Percentiles rank a stretch among this genome's conserved stretches.
These are phyloP conservation scores for Potamarius usumacintae DNA, from an alignment of 2,113 vertebrate species.

Conservation along the genomic window DNA sequence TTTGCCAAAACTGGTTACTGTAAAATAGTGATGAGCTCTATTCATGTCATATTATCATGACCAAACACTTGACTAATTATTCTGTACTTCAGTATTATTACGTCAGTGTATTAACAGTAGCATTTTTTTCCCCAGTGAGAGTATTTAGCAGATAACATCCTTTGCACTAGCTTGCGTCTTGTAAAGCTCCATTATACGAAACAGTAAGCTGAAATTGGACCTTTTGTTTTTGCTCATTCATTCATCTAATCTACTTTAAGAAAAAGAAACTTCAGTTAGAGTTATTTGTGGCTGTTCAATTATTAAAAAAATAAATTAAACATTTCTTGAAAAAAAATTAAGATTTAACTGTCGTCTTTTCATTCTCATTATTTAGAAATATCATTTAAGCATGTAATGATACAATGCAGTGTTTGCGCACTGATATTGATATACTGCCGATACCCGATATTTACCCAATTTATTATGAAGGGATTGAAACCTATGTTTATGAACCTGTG, in stretches of 20 bases:
- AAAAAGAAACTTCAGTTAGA: background rate
- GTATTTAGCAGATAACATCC: slow-evolving; percentile 60
- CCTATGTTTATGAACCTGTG: background rate
- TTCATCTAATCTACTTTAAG: background rate
- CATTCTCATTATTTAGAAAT: background rate
- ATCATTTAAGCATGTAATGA: background rate
- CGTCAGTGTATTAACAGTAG: slow-evolving; percentile 66
- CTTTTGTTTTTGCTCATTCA: background rate
- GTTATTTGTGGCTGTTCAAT: background rate
- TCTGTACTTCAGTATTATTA: slow-evolving; percentile 37
- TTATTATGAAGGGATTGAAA: background rate
- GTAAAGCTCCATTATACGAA: background rate
- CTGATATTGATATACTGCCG: background rate
- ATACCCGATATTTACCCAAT: background rate
- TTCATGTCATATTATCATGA: slow-evolving; percentile 21
- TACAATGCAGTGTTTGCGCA: background rate
- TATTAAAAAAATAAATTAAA: background rate
- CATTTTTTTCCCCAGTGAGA: slow-evolving; percentile 45
- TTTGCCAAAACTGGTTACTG: slow-evolving; percentile 7
- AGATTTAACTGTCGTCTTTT: background rate
- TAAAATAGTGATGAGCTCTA: slow-evolving; percentile 26
- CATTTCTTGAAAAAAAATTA: background rate
- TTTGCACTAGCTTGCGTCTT: background rate
- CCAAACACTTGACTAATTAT: slow-evolving; percentile 56
- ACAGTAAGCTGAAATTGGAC: background rate